Percentiles rank a stretch among this genome's conserved stretches.
Evolutionary conservation across 1,140 invertebrate species (phyloP).

Genomic region (Zaprionus gabonicus): DNA sequence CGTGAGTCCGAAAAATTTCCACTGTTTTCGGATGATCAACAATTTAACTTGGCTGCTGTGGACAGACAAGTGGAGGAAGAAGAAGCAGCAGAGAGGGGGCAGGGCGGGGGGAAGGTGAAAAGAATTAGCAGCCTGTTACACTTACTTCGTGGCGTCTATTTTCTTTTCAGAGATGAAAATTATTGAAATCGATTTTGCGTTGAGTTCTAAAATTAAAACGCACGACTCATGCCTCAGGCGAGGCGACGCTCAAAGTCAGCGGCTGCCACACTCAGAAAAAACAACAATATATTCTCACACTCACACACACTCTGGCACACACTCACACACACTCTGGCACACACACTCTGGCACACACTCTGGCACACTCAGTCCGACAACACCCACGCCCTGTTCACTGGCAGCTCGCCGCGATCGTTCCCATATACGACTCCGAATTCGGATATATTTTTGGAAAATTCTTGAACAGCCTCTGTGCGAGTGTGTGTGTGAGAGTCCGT

Average conservation of each 20-base stretch:
- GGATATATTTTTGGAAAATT: constrained; percentile 84
- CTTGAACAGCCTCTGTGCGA: constrained; percentile 51
- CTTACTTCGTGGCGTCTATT: constrained; percentile 33
- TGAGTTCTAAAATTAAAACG: constrained; percentile 72
- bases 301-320: constrained; percentile 6
- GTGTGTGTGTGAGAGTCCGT: constrained; percentile 26
- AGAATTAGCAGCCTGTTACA: constrained; percentile 48
- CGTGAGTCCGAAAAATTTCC: constrained; percentile 41
- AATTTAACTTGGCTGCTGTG: constrained; percentile 17
- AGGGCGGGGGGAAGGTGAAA: neutral
- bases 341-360: neutral
- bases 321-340: constrained; percentile 5
- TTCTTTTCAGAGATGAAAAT: constrained; percentile 61
- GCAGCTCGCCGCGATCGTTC: constrained; percentile 1
- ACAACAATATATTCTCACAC: constrained; percentile 15
- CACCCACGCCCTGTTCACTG: constrained; percentile 56
- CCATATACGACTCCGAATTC: constrained; percentile 72
- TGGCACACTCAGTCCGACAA: constrained; percentile 6
- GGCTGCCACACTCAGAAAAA: constrained; percentile 45
- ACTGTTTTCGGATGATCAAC: constrained; percentile 18
- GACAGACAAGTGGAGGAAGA: constrained; percentile 5
- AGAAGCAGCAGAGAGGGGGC: neutral
- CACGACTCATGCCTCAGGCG: constrained; percentile 72
- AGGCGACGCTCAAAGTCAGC: constrained; percentile 55
- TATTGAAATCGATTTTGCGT: constrained; percentile 60